Evolutionary conservation across 1,140 invertebrate genomes (phyloP).

Genomic region (Bacillus rossius): DNA sequence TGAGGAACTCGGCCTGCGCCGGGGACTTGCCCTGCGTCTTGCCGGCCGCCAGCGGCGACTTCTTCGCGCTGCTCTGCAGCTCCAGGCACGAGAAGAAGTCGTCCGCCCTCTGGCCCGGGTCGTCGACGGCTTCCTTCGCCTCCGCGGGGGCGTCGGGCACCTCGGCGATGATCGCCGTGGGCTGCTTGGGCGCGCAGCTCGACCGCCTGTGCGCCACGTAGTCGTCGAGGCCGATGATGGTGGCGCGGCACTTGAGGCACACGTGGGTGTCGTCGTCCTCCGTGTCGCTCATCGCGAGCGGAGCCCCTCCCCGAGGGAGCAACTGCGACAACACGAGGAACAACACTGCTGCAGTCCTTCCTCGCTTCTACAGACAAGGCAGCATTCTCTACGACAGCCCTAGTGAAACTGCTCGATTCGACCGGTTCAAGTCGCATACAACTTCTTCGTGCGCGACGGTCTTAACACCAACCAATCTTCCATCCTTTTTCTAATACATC

Average conservation of each 20-base stretch:
- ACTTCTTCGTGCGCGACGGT: too few relatives aligned
- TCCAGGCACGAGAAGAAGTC: conserved; percentile 82
- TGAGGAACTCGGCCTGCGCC: conserved; percentile 31
- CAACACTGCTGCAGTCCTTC: too few relatives aligned
- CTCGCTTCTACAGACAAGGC: too few relatives aligned
- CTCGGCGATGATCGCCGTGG: conserved; percentile 12
- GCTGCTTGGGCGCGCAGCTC: conserved; percentile 41
- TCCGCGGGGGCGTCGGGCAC: background rate
- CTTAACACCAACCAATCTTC: too few relatives aligned
- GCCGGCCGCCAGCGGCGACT: conserved; percentile 37
- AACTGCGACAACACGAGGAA: too few relatives aligned
- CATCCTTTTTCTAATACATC: too few relatives aligned
- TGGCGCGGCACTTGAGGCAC: conserved; percentile 78
- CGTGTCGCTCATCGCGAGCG: too few relatives aligned
- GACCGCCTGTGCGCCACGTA: conserved; percentile 76
- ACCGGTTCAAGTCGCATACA: too few relatives aligned
- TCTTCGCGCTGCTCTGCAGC: conserved; percentile 67
- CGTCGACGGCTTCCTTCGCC: conserved; percentile 9
- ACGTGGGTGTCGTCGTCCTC: conserved; percentile 71
- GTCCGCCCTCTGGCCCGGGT: conserved; percentile 62
- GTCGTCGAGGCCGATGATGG: conserved; percentile 70
- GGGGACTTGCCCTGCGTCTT: conserved; percentile 11
- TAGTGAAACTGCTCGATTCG: too few relatives aligned
- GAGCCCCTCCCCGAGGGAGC: too few relatives aligned
- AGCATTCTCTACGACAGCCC: too few relatives aligned